Percentiles rank a stretch among this genome's conserved stretches.
phyloP scores from a whole-genome alignment of 2,113 vertebrate genomes.

The Brachypodius melanocephalos region DNA sequence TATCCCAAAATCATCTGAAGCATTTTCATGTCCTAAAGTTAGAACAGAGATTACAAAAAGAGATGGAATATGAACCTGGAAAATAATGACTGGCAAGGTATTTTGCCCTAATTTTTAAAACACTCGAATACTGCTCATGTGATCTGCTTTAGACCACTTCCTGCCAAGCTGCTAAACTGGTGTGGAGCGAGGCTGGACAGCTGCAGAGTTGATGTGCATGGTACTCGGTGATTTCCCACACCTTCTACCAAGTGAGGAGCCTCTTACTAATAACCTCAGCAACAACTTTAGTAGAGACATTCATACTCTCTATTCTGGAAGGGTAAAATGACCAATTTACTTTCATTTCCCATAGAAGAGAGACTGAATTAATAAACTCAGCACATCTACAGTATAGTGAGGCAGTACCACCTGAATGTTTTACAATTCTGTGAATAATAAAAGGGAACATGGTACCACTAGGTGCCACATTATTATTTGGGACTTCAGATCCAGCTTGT shows the following conservation, averaged over 20 bases:
- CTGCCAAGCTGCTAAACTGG: not conserved
- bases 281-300: not conserved
- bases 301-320: not conserved
- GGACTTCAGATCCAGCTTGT: not conserved
- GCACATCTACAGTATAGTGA: not conserved
- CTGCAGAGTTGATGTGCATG: not conserved
- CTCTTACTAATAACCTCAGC: not conserved
- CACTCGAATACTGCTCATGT: accelerated
- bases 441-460: not conserved
- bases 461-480: not conserved
- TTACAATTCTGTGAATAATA: not conserved
- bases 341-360: not conserved
- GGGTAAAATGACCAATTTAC: not conserved
- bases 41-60: not conserved
- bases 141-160: not conserved
- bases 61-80: not conserved
- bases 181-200: not conserved
- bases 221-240: not conserved
- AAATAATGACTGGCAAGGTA: not conserved
- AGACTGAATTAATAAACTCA: not conserved
- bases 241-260: not conserved
- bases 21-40: slow-evolving; percentile 88
- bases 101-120: not conserved
- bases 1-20: slow-evolving; percentile 92
- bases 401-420: not conserved